These are phyloP conservation scores for Drosophila leonis DNA, from an alignment of 2,888 invertebrate species.

Conservation along the genomic window DNA sequence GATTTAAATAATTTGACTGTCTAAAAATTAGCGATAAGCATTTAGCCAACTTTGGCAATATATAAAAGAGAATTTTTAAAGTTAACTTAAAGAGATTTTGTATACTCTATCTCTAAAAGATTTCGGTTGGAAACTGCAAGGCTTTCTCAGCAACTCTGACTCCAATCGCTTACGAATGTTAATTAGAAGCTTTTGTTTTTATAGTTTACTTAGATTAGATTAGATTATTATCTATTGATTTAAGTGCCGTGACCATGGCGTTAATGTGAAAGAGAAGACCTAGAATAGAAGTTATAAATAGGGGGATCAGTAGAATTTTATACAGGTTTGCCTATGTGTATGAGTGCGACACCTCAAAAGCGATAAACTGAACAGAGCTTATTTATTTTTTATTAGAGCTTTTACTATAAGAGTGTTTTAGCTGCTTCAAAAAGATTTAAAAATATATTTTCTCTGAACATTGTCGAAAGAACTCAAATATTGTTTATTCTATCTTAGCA, in stretches of 20 bases:
- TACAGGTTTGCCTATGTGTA: too few relatives aligned
- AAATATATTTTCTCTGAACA: too few relatives aligned
- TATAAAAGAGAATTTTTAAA: background rate
- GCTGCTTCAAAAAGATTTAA: too few relatives aligned
- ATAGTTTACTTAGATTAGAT: background rate
- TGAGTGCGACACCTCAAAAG: too few relatives aligned
- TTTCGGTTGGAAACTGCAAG: background rate
- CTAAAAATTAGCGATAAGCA: constrained; percentile 57
- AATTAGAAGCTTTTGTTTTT: background rate
- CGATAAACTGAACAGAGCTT: too few relatives aligned
- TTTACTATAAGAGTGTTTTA: too few relatives aligned
- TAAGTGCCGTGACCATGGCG: background rate
- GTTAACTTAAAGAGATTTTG: background rate
- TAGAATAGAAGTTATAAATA: too few relatives aligned
- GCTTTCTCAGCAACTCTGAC: background rate
- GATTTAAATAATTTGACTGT: constrained; percentile 65
- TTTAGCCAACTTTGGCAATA: constrained; percentile 57
- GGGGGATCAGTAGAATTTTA: too few relatives aligned
- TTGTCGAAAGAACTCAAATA: too few relatives aligned
- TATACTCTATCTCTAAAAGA: constrained; percentile 21
- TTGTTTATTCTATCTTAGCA: too few relatives aligned
- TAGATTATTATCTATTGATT: background rate
- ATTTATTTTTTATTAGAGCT: too few relatives aligned
- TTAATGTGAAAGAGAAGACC: background rate
- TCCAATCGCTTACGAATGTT: background rate